Base-by-base conservation (phyloP, 2,113 vertebrate species). In the Orientallactaga bullata region DNA sequence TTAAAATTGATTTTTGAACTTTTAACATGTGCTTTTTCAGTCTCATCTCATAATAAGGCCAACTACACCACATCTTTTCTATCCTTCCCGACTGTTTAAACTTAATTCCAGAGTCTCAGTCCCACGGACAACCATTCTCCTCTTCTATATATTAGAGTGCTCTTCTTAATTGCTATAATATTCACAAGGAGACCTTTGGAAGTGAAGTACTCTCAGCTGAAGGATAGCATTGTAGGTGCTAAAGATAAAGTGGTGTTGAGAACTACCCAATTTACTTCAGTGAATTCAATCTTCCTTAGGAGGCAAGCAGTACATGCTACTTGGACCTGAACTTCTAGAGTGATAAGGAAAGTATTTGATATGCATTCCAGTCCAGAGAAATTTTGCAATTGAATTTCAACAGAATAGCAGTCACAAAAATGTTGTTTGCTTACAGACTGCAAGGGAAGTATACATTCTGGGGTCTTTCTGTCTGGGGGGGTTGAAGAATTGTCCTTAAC, bases 191-290 rank as follows among this genome's bases (percentile, higher is more conserved):
- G 72, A 20, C 93, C 68, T 65, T 58, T 42, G 83, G 87, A 96
- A 78, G 74, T 93, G 63, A 51, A 97, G 96, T 71, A 37, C 94
- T 87, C 94, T 97, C 90, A 42, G 32, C 28, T 89, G 76, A 89
- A 92, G 71, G 72, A 93, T 60, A 85, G 85, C 72, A 61, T 71
- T 79, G 76, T 72, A 66, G 42, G 66, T 91, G 85, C 85, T 90
- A 91, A 88, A 68, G 86, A 92, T 93, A 95, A 95, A 97, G 95
- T 95, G 82, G 78, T 86, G 85, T 79, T 91, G 89, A 96, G 95
- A 92, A 93, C 39, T 55, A 89, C 71, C 90, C 73, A 92, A 93
- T 96, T 96, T 93, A 80, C 79, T 95, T 94, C 83, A 81, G 88
- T 72, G 93, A 96, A 92, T 94, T 96, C 84, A 80, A n/a, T 96